Evolutionary conservation across 92 coral and sea anemone species (phyloP).

Genomic region (Siderastrea siderea): DNA sequence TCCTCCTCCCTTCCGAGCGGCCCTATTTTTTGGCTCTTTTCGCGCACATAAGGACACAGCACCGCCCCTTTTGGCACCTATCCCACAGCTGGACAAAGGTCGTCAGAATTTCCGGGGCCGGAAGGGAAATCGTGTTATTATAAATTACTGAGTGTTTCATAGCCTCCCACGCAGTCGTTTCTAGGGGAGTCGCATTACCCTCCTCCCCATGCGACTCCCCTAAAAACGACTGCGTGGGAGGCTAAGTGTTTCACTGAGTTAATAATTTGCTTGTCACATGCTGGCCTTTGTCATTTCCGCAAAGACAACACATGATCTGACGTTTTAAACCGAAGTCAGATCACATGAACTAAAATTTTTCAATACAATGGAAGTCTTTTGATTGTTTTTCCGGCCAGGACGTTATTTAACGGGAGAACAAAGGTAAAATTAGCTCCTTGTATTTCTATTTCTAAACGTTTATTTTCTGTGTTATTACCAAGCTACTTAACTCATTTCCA

Average conservation of each 20-base stretch:
- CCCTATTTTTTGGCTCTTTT: no score
- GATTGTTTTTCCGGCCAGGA: background rate
- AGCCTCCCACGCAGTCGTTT: no score
- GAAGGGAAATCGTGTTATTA: background rate
- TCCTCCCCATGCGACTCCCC: no score
- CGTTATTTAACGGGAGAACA: background rate
- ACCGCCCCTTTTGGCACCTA: no score
- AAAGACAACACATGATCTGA: background rate
- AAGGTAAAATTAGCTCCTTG: background rate
- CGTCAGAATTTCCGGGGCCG: no score
- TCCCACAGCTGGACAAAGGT: no score
- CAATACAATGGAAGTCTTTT: background rate
- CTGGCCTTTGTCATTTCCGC: conserved; percentile 20
- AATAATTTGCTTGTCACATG: conserved; percentile 44
- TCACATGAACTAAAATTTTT: background rate
- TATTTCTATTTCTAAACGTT: background rate
- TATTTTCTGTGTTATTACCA: background rate
- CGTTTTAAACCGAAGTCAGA: conserved; percentile 6
- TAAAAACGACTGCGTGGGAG: no score
- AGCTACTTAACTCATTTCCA: background rate
- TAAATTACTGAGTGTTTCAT: background rate
- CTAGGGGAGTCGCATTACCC: no score
- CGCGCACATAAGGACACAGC: no score
- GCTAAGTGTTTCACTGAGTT: background rate
- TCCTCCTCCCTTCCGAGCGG: no score